Base-by-base conservation (phyloP, 1,140 invertebrate species). In the Himalopsyche phryganea region DNA sequence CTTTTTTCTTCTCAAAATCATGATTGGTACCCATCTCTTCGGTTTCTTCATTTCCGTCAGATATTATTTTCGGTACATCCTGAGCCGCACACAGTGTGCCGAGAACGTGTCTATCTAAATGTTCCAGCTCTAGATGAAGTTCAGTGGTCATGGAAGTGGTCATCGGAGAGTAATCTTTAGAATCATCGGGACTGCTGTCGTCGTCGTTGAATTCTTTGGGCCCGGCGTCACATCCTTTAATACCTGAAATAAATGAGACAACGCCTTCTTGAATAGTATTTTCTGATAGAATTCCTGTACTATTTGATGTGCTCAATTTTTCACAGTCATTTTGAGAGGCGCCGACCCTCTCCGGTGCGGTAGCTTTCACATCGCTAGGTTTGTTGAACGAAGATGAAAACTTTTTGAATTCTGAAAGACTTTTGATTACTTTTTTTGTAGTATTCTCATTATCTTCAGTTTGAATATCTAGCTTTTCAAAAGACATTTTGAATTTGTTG, bases 61-160 rank as follows among this genome's bases (percentile, higher is more conserved):
- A 28, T 5, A 9, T 28, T 5, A 28, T 28, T 9, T 28, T 28
- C 9, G 23, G 23, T 9, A 28, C 23, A 9, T 5, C 23, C 9
- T 28, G 23, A 28, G 3, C 23, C 23, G 9, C 23, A 3, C 23
- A 3, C 4, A 28, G 23, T 28, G 23, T 28, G 23, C 23, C 23
- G 23, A 28, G 23, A 28, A 28, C 23, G 73, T 90, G 88, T 14
- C 89, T 76, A 72, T 92, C 88, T 56, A 92, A 76, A 68, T 88
- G 90, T 68, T 92, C 90, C 18, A 91, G 68, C 72, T 92, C 89
- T 41, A 91, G 74, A 66, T 86, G 80, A 63, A 92, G 74, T 71
- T 92, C 90, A 66, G 88, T 80, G 1, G 89, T 92, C 73, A 92
- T 88, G 1, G 89, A 89, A 1, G 88, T 91, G 1, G 88, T 91